A percentile compares a stretch with the other conserved stretches of the same genome.
phyloP scores from a whole-genome alignment of 1,140 invertebrate genomes.

The Bursaphelenchus mucronatus region DNA sequence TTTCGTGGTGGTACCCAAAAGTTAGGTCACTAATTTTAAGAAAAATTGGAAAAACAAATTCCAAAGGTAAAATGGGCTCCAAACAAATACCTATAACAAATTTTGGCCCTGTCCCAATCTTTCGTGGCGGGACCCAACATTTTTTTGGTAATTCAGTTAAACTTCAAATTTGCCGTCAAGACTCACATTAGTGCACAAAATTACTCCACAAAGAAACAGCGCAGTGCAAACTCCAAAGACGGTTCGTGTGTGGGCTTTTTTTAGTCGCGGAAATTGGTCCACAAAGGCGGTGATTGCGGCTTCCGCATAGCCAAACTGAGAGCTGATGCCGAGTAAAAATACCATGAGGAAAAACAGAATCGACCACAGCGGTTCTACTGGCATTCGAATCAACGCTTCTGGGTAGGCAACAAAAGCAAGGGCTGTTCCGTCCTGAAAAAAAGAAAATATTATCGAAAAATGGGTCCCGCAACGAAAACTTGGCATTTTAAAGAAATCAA shows the following conservation, averaged over 20 bases:
- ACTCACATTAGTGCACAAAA: constrained; percentile 13
- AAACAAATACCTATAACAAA: too few relatives aligned
- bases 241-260: constrained; percentile 18
- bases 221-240: constrained; percentile 21
- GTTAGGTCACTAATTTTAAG: too few relatives aligned
- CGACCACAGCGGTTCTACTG: constrained; percentile 79
- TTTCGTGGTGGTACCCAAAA: too few relatives aligned
- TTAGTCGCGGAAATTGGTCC: constrained; percentile 34
- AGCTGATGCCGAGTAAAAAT: constrained; percentile 82
- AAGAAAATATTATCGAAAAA: too few relatives aligned
- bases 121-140: too few relatives aligned
- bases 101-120: too few relatives aligned
- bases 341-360: constrained; percentile 86
- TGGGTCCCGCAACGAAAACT: too few relatives aligned
- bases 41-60: too few relatives aligned
- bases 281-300: constrained; percentile 32
- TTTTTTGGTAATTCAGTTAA: too few relatives aligned
- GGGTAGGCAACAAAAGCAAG: constrained; percentile 66
- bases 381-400: constrained; percentile 64
- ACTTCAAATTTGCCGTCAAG: too few relatives aligned
- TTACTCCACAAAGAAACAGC: constrained; percentile 18
- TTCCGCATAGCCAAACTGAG: constrained; percentile 58
- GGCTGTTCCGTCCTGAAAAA: constrained; percentile 65
- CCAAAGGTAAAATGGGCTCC: too few relatives aligned
- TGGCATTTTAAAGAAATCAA: too few relatives aligned